Conservation (phyloP, 2,888 invertebrate species). For the Hyposoter didymator region DNA sequence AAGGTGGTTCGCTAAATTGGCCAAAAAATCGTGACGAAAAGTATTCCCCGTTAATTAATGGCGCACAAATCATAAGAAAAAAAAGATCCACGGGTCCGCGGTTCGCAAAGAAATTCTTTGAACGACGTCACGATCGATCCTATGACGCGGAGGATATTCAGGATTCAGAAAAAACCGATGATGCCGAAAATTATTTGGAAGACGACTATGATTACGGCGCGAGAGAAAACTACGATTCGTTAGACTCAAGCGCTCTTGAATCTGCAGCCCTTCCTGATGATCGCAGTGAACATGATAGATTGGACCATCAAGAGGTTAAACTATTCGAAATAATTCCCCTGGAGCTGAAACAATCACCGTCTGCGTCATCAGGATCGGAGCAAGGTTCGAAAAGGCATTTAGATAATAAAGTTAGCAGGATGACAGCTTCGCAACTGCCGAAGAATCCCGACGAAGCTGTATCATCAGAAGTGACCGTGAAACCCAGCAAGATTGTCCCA, state of each 20-base stretch:
- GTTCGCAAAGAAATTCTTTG: background rate
- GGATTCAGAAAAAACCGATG: background rate
- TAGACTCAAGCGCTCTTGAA: background rate
- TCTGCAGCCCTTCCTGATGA: background rate
- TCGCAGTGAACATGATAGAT: background rate
- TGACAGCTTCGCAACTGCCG: constrained; percentile 61
- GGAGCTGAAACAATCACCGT: background rate
- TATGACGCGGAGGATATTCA: constrained; percentile 11
- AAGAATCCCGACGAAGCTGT: constrained; percentile 33
- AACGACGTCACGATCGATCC: constrained; percentile 35
- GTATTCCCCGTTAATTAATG: constrained; percentile 1
- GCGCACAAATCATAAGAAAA: constrained; percentile 28
- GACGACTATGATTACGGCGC: constrained; percentile 22
- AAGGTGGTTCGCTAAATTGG: background rate
- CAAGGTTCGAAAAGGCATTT: background rate
- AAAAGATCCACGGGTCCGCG: constrained; percentile 33
- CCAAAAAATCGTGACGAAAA: constrained; percentile 18
- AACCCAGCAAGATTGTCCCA: constrained; percentile 55
- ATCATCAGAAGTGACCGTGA: constrained; percentile 21
- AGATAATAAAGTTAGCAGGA: constrained; percentile 28
- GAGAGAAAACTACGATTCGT: constrained; percentile 17
- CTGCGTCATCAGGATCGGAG: background rate
- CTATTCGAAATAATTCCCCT: constrained; percentile 65
- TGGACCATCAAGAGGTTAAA: constrained; percentile 45
- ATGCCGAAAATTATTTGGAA: constrained; percentile 26